These are phyloP conservation scores for Corythaeola cristata DNA, from an alignment of 2,113 vertebrate species.

Conservation along the genomic window DNA sequence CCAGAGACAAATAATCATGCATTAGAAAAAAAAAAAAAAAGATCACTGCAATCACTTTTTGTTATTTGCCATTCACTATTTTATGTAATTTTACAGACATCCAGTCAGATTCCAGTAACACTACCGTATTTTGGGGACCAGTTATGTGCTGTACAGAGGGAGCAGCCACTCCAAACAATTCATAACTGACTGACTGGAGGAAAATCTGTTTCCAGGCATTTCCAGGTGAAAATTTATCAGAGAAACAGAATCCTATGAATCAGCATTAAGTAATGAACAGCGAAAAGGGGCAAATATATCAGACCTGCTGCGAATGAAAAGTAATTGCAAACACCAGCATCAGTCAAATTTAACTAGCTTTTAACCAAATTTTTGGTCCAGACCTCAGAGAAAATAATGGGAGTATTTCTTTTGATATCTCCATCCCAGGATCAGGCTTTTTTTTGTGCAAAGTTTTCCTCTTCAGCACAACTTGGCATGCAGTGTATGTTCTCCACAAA, in stretches of 20 bases:
- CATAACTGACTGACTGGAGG: not conserved
- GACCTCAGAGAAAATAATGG: not conserved
- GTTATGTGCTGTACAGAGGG: not conserved
- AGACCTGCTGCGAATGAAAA: not conserved
- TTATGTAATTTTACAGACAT: not conserved
- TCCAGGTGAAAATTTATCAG: not conserved
- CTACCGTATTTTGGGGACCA: not conserved
- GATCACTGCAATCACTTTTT: not conserved
- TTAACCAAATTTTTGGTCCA: not conserved
- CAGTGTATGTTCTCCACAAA: conserved; percentile 8
- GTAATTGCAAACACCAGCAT: not conserved
- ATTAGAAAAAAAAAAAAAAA: not conserved
- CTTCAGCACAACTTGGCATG: conserved; percentile 23
- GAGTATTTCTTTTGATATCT: not conserved
- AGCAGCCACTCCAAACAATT: not conserved
- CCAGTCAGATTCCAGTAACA: not conserved
- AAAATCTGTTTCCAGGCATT: not conserved
- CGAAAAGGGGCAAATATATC: not conserved
- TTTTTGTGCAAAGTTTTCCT: conserved; percentile 20
- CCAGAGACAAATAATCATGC: not conserved
- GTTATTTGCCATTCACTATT: not conserved
- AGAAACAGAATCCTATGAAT: not conserved
- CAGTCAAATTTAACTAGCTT: not conserved
- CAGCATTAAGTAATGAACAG: not conserved
- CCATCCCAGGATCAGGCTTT: not conserved